Conservation (phyloP, 2,797 vertebrate genomes). For the Clarias fuscus region DNA sequence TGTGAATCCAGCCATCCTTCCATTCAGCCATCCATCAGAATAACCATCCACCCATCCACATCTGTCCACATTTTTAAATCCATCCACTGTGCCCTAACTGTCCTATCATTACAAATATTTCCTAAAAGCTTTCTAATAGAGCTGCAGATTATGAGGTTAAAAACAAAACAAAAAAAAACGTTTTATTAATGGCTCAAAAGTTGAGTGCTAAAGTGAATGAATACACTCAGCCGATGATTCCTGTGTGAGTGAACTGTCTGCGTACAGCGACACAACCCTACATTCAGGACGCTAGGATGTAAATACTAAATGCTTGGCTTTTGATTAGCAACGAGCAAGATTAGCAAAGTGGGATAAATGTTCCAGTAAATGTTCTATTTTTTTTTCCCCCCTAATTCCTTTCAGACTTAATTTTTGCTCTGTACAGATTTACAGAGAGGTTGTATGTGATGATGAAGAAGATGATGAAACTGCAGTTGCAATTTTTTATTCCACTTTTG, state of each 20-base stretch:
- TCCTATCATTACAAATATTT: background rate
- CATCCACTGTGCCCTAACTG: too few species aligned
- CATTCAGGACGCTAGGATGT: background rate
- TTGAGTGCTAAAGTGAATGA: background rate
- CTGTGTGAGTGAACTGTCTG: background rate
- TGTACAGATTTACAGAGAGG: too few species aligned
- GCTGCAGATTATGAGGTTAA: background rate
- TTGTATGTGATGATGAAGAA: too few species aligned
- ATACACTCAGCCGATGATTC: background rate
- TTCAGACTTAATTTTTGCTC: too few species aligned
- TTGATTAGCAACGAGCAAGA: too few species aligned
- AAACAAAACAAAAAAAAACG: too few species aligned
- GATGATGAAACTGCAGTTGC: too few species aligned
- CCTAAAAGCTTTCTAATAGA: background rate
- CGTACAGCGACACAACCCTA: background rate
- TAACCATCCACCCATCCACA: background rate
- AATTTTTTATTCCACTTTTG: too few species aligned
- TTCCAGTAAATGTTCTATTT: too few species aligned
- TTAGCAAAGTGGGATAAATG: too few species aligned
- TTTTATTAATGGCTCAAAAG: background rate
- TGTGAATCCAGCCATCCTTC: background rate
- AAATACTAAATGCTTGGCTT: too few species aligned
- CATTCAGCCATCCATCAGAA: background rate
- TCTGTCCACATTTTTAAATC: background rate
- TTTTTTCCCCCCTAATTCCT: too few species aligned